These are phyloP conservation scores for Pelodytes ibericus DNA, from an alignment of 2,797 vertebrate species.

Conservation along the genomic window DNA sequence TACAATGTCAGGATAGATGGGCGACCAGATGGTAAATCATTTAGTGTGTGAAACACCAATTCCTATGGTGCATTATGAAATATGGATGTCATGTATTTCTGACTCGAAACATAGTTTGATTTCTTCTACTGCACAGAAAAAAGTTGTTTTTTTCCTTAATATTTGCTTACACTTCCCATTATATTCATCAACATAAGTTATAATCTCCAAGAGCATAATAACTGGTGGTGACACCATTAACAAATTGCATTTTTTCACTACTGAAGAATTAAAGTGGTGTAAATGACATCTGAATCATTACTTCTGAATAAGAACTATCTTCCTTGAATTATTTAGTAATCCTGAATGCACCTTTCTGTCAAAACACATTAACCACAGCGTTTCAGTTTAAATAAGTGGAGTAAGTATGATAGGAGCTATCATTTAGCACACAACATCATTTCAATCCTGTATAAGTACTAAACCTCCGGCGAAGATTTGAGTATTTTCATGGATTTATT, in stretches of 20 bases:
- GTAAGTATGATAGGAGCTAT: neutral
- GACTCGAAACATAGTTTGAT: too few species aligned
- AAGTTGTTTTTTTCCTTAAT: too few species aligned
- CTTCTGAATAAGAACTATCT: neutral
- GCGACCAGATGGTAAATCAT: too few species aligned
- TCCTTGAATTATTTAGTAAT: conserved; percentile 11
- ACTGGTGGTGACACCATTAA: neutral
- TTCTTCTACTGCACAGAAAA: too few species aligned
- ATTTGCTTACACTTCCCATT: too few species aligned
- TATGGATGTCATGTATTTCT: too few species aligned
- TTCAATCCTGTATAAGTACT: neutral
- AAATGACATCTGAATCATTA: neutral
- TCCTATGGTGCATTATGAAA: too few species aligned
- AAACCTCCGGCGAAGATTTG: neutral
- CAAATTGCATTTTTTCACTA: neutral
- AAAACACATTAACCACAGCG: neutral
- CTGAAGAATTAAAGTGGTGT: neutral
- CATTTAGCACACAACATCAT: conserved; percentile 1
- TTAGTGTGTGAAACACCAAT: too few species aligned
- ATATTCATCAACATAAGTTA: too few species aligned
- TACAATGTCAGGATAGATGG: too few species aligned
- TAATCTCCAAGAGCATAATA: too few species aligned
- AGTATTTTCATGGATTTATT: neutral
- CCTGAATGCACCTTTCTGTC: neutral
- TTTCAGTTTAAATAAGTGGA: neutral